phyloP scores from a whole-genome alignment of 2,113 vertebrate genomes.

The Corythoichthys intestinalis region DNA sequence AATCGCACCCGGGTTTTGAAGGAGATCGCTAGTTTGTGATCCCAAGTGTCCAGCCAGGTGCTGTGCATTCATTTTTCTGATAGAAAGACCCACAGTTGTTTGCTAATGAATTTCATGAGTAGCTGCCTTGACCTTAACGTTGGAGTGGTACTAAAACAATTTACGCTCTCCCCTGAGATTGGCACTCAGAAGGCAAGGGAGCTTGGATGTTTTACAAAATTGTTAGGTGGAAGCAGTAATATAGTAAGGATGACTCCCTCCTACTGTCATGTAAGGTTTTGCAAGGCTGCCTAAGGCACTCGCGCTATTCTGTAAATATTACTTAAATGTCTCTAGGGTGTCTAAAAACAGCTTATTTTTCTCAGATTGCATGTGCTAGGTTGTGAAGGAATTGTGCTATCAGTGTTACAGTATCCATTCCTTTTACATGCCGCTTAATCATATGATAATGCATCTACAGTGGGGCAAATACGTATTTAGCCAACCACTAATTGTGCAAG shows the following conservation, averaged over 20 bases:
- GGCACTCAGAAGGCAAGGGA: conserved; percentile 14
- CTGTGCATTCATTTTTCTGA: conserved; percentile 15
- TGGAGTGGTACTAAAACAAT: conserved; percentile 25
- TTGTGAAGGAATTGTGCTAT: conserved; percentile 21
- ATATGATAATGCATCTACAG: too few relatives aligned
- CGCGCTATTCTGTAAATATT: conserved; percentile 27
- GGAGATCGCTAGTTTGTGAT: conserved; percentile 24
- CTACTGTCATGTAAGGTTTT: conserved; percentile 28
- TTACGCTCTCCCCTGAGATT: conserved; percentile 26
- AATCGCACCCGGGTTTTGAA: conserved; percentile 32
- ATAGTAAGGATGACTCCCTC: conserved; percentile 11
- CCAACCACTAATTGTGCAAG: too few relatives aligned
- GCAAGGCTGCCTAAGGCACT: conserved; percentile 13
- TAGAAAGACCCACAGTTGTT: background rate
- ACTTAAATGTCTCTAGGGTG: conserved; percentile 22
- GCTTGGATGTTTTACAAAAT: conserved; percentile 25
- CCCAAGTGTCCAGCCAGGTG: conserved; percentile 7
- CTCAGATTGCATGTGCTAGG: conserved; percentile 28
- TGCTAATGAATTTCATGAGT: conserved; percentile 49
- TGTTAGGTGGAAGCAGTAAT: conserved; percentile 30
- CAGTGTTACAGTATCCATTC: too few relatives aligned
- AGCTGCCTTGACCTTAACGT: conserved; percentile 35
- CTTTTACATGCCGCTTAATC: too few relatives aligned
- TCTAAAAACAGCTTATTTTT: conserved; percentile 33
- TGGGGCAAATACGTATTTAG: too few relatives aligned